These are phyloP conservation scores for Glossophaga mutica DNA, from an alignment of 2,797 vertebrate species.

Conservation along the genomic window DNA sequence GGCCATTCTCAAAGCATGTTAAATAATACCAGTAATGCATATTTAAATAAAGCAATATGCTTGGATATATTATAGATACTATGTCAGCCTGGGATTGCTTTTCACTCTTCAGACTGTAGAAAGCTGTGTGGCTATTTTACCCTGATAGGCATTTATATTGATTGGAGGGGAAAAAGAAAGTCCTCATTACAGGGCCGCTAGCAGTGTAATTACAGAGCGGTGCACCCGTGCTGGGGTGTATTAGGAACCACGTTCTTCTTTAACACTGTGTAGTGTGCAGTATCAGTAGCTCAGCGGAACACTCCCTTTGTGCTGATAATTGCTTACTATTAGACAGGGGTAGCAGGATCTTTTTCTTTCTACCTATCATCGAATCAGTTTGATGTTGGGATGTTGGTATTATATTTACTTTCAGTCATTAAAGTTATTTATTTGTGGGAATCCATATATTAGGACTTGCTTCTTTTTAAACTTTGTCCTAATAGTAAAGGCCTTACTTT, in stretches of 20 bases:
- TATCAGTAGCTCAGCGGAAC: slow-evolving; percentile 9
- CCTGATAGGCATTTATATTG: slow-evolving; percentile 62
- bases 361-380: not conserved
- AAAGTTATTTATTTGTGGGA: not conserved
- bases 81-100: slow-evolving; percentile 22
- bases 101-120: slow-evolving; percentile 22
- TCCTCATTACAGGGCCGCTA: slow-evolving; percentile 49
- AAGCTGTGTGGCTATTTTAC: slow-evolving; percentile 14
- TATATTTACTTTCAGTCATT: not conserved
- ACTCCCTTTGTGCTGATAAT: slow-evolving; percentile 33
- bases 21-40: slow-evolving; percentile 44
- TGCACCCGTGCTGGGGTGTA: not conserved
- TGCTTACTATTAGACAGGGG: slow-evolving; percentile 58
- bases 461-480: not conserved
- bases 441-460: not conserved
- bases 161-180: slow-evolving; percentile 36
- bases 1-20: slow-evolving; percentile 34
- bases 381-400: not conserved
- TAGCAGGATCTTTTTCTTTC: slow-evolving; percentile 36
- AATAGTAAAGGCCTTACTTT: not conserved
- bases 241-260: slow-evolving; percentile 36
- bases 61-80: slow-evolving; percentile 43
- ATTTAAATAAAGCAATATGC: slow-evolving; percentile 23
- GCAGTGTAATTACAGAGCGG: slow-evolving; percentile 44
- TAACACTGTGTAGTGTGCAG: slow-evolving; percentile 23